phyloP scores from a whole-genome alignment of 2,888 invertebrate species.

The Kryphioiulus occultus region DNA sequence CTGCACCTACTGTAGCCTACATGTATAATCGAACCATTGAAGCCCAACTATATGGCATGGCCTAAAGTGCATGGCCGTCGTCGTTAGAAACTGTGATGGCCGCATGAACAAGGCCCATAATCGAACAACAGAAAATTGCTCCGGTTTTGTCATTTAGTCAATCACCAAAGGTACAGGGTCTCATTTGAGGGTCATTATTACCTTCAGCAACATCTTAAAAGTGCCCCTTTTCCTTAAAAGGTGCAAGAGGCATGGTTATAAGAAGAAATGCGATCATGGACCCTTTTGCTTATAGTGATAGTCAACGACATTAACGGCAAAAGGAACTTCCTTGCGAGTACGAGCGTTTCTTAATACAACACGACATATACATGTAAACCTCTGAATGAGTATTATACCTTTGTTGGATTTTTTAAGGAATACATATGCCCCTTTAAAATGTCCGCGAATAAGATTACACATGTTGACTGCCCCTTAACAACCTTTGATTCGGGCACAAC shows the following conservation, averaged over 20 bases:
- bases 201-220: neutral
- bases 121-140: neutral
- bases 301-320: slow-evolving; percentile 26
- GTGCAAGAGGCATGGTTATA: neutral
- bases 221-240: neutral
- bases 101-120: neutral
- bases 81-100: neutral
- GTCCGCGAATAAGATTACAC: no score
- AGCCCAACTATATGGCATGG: neutral
- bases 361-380: no score
- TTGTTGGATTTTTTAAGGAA: no score
- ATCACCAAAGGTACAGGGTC: neutral
- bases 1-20: neutral
- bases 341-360: no score
- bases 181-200: slow-evolving; percentile 16
- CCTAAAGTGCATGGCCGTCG: slow-evolving; percentile 15
- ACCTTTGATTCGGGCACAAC: no score
- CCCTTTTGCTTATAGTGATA: neutral
- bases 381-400: no score
- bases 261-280: neutral
- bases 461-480: no score
- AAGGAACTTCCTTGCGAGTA: neutral
- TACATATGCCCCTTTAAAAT: no score
- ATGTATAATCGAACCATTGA: neutral
- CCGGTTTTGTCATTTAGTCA: slow-evolving; percentile 3